Conservation (phyloP, 2,888 invertebrate genomes). For the Conomelus anceps region DNA sequence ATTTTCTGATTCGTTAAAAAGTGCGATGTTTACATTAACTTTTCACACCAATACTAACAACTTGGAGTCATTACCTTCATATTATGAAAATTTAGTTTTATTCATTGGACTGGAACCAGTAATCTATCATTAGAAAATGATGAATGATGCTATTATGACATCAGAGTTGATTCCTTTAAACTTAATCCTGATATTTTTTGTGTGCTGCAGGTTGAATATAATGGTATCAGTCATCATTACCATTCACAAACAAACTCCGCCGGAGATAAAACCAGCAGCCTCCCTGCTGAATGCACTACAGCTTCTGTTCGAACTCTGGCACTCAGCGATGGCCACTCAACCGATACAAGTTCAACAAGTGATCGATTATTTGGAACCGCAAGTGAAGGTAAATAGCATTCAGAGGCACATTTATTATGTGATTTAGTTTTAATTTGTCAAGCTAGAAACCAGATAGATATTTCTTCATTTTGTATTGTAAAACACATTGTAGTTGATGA, state of each 20-base stretch:
- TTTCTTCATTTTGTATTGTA: not conserved
- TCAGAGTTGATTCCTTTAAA: not conserved
- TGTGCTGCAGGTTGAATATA: conserved; percentile 17
- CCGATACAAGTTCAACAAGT: conserved; percentile 48
- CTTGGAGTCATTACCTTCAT: too few species aligned
- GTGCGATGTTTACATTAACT: too few species aligned
- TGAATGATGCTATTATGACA: too few species aligned
- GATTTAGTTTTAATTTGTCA: too few species aligned
- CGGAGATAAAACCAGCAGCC: conserved; percentile 38
- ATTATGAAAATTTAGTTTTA: too few species aligned
- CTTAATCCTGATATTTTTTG: not conserved
- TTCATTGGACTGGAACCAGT: too few species aligned
- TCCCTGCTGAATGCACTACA: conserved; percentile 40
- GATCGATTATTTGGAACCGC: conserved; percentile 41
- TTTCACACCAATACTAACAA: too few species aligned
- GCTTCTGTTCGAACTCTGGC: conserved; percentile 25
- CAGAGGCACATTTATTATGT: too few species aligned
- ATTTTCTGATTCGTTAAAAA: too few species aligned
- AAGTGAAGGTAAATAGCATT: conserved; percentile 39
- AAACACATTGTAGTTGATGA: too few species aligned
- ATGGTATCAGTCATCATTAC: conserved; percentile 17
- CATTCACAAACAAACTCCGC: conserved; percentile 18
- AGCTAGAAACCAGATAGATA: not conserved
- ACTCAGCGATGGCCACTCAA: conserved; percentile 45
- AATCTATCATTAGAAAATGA: too few species aligned